A percentile compares a stretch with the other conserved stretches of the same genome.
These are phyloP conservation scores for Pristionchus pacificus DNA, from an alignment of 1,140 invertebrate genomes.

Conservation along the genomic window DNA sequence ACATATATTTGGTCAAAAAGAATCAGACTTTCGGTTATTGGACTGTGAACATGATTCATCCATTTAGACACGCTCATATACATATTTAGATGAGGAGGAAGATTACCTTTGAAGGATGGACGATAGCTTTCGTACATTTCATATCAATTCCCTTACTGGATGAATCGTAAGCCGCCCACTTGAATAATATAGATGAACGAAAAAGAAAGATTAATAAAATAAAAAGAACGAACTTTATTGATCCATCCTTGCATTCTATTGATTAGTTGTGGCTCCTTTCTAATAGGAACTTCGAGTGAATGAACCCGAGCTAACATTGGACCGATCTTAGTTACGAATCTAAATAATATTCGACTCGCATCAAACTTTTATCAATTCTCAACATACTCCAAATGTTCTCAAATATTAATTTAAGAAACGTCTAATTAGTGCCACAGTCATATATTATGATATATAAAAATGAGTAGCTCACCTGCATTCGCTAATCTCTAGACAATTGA, in stretches of 20 bases:
- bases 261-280: slow-evolving; percentile 42
- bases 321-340: slow-evolving; percentile 36
- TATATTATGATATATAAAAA: neutral
- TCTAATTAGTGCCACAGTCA: too few species aligned
- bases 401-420: too few species aligned
- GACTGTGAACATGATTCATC: too few species aligned
- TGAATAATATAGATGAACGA: neutral
- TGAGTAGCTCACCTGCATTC: slow-evolving; percentile 15
- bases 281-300: slow-evolving; percentile 45
- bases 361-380: too few species aligned
- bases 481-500: slow-evolving; percentile 32
- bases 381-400: too few species aligned
- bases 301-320: slow-evolving; percentile 41
- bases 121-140: slow-evolving; percentile 22
- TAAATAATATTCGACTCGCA: too few species aligned
- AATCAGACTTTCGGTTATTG: too few species aligned
- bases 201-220: too few species aligned
- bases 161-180: neutral
- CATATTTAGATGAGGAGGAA: too few species aligned
- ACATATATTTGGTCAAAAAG: too few species aligned
- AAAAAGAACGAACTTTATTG: slow-evolving; percentile 7
- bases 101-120: too few species aligned
- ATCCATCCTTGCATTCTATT: slow-evolving; percentile 19
- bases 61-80: too few species aligned
- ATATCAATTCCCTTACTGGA: neutral